phyloP scores from a whole-genome alignment of 2,797 vertebrate genomes.

The Acrossocheilus wenchowensis region DNA sequence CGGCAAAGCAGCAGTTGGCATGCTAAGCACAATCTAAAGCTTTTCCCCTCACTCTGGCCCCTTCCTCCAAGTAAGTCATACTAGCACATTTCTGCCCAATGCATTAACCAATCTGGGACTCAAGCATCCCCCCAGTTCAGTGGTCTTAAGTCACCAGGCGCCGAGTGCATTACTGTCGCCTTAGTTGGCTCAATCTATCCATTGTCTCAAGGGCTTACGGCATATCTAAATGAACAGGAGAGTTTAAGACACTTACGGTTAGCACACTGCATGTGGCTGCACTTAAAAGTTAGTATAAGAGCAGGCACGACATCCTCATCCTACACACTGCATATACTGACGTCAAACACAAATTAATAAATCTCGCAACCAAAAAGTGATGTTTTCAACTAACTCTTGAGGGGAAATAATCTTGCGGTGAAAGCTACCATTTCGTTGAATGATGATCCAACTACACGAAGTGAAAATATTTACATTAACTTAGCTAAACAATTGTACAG shows the following conservation, averaged over 20 bases:
- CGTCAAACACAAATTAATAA: background rate
- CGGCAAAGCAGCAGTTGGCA: conserved; percentile 16
- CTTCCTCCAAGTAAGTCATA: conserved; percentile 36
- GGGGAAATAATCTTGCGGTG: background rate
- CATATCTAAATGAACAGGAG: conserved; percentile 59
- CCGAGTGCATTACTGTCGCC: conserved; percentile 47
- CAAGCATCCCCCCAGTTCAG: conserved; percentile 40
- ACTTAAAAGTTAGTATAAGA: conserved; percentile 31
- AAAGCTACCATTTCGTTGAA: conserved; percentile 11
- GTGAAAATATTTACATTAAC: conserved; percentile 53
- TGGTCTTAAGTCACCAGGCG: conserved; percentile 53
- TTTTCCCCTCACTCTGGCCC: background rate
- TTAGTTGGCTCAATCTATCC: conserved; percentile 57
- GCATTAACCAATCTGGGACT: conserved; percentile 57
- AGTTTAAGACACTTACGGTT: conserved; percentile 56
- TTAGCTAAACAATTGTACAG: conserved; percentile 47
- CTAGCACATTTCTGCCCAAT: conserved; percentile 49
- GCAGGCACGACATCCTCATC: background rate
- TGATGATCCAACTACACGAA: conserved; percentile 11
- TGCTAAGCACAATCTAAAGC: conserved; percentile 8
- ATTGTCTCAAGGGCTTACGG: conserved; percentile 56
- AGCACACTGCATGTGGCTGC: conserved; percentile 50
- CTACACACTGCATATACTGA: conserved; percentile 2
- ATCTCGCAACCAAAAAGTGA: background rate
- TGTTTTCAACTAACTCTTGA: background rate